Conservation (phyloP, 1,140 invertebrate genomes). For the Chymomyza costata region DNA sequence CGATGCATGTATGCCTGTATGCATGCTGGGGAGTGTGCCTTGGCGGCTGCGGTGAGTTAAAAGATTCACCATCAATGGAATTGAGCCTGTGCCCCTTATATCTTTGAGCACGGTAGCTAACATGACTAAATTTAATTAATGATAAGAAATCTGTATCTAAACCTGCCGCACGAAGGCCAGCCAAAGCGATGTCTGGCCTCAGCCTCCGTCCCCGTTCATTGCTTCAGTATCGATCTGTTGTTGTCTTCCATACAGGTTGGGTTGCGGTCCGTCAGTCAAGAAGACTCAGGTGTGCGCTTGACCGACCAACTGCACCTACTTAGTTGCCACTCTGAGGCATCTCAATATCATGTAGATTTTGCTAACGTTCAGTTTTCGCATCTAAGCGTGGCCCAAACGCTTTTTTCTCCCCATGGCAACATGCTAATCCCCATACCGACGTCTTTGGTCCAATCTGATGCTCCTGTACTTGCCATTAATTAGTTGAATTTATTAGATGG, state of each 20-base stretch:
- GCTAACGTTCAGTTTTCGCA: constrained; percentile 64
- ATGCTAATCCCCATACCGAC: neutral
- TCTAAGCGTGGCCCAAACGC: constrained; percentile 11
- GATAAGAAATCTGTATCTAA: constrained; percentile 75
- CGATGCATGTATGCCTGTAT: neutral
- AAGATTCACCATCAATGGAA: constrained; percentile 35
- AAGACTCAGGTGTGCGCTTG: constrained; percentile 52
- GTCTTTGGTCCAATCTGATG: constrained; percentile 55
- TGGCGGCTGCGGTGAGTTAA: constrained; percentile 38
- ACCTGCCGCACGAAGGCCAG: constrained; percentile 33
- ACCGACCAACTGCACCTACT: constrained; percentile 31
- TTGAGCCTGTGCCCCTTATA: constrained; percentile 43
- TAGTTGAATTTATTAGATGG: constrained; percentile 75
- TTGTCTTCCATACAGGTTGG: constrained; percentile 5
- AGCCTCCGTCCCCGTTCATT: constrained; percentile 7
- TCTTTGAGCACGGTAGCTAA: constrained; percentile 74
- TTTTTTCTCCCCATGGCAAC: neutral
- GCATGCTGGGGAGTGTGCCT: constrained; percentile 43
- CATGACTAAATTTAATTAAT: constrained; percentile 75
- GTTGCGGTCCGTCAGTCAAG: constrained; percentile 28
- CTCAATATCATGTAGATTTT: constrained; percentile 75
- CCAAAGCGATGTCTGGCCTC: constrained; percentile 25
- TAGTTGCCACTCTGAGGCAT: constrained; percentile 42
- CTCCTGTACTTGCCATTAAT: constrained; percentile 74
- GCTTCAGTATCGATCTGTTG: constrained; percentile 3